Evolutionary conservation across 2,888 invertebrate species (phyloP), one percentile per base, ranked within the genome.

Genomic region (Nezara viridula): DNA sequence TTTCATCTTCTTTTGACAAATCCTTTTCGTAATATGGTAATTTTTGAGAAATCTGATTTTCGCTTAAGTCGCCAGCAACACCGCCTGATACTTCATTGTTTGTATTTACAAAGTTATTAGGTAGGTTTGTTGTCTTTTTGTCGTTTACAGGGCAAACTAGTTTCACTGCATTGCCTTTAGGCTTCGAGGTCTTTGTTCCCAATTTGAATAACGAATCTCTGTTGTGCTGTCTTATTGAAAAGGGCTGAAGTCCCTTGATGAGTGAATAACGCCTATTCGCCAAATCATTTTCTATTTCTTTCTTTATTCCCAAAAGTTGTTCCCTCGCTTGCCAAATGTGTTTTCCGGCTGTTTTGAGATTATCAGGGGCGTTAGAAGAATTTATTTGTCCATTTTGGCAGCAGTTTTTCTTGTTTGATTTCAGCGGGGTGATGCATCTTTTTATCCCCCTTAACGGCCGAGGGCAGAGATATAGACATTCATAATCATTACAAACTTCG

Each of bases 401-500:
- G 27, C 55, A 86, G 12, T n/a, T 47, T 27, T 50, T 52, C 55
- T 60, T 86, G 60, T 60, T 86, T 3, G 55, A 32, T 32, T 32
- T 40, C 24, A 60, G 21, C 9, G n/a, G 27, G 37, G 55, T 40
- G 24, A 44, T 44, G n/a, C 86, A 86, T 9, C 86, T 32, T 27
- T 86, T 86, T 5, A 86, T 37, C 6, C 49, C 55, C 24, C 50
- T 55, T 21, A n/a, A n/a, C 24, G 86, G 86, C 24, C 60, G 55
- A 40, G 60, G 60, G 40, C 86, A 86, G 14, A 40, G 37, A n/a
- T 40, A 86, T 0, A 86, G 55, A 19, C 86, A 86, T 21, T 60
- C 86, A 21, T 37, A 40, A 37, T 86, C 86, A 21, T 86, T 60
- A 16, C 86, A 86, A 14, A 86, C 50, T 60, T 86, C 86, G 27